These are phyloP conservation scores for Palloptera scutellata DNA, from an alignment of 2,888 invertebrate species.

Conservation along the genomic window DNA sequence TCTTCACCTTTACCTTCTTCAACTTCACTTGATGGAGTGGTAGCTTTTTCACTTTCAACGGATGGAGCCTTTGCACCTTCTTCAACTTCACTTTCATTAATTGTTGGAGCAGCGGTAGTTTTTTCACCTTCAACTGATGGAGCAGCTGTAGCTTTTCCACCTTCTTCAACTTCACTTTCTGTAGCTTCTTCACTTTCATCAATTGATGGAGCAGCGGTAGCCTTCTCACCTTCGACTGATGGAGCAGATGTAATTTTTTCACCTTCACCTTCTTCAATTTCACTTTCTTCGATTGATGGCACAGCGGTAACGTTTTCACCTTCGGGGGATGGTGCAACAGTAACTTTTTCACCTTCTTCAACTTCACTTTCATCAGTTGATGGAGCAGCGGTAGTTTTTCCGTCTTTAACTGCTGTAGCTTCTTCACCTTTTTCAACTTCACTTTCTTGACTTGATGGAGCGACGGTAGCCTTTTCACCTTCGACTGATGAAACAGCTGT, in stretches of 20 bases:
- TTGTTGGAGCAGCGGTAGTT: slow-evolving; percentile 4
- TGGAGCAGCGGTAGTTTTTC: slow-evolving; percentile 12
- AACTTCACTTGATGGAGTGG: not conserved
- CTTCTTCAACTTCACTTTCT: slow-evolving; percentile 2
- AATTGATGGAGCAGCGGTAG: not conserved
- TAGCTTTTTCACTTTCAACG: slow-evolving; percentile 10
- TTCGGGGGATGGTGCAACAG: slow-evolving; percentile 4
- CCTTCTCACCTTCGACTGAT: slow-evolving; percentile 8
- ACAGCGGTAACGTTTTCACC: slow-evolving; percentile 14
- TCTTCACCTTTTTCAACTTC: slow-evolving; percentile 30
- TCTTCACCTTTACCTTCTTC: slow-evolving; percentile 18
- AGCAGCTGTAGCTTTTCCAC: slow-evolving; percentile 16
- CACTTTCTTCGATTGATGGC: not conserved
- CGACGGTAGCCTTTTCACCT: slow-evolving; percentile 27
- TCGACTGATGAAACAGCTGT: slow-evolving; percentile 29
- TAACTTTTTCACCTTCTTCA: slow-evolving; percentile 15
- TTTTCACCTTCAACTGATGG: slow-evolving; percentile 14
- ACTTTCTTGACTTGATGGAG: slow-evolving; percentile 23
- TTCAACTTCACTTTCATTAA: no score
- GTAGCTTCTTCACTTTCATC: slow-evolving; percentile 25
- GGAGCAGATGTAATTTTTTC: not conserved
- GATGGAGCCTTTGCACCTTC: slow-evolving; percentile 14
- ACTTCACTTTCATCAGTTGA: not conserved
- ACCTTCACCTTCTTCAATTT: not conserved
- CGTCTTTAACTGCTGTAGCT: slow-evolving; percentile 24